Base-by-base conservation (phyloP, 2,888 invertebrate genomes). In the Tenodera sinensis region DNA sequence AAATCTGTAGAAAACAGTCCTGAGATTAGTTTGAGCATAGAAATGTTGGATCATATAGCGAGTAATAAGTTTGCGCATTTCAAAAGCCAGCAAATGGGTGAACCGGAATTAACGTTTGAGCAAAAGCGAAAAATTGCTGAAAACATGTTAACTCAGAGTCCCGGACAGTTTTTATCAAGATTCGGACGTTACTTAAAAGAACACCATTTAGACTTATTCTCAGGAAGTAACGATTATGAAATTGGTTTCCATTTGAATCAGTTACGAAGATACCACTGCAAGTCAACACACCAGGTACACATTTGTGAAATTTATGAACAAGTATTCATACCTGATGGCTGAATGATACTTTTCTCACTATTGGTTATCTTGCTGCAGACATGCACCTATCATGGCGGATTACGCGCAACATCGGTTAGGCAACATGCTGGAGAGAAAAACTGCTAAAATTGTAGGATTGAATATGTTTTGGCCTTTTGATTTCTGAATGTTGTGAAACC, bases 81-180 rank as follows among this genome's bases (percentile, higher is more conserved):
- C 92, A 97, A 97, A 94, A 97, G 96, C 92, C 97, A 98, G 92
- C 98, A 97, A 93, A 94, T 96, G 87, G 95, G 96, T 92, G 97
- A 98, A 92, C 95, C 95, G 0, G 97, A 98, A 92, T 92, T 98
- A 87, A 95, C 95, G 8, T 93, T 94, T 0, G 92, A 93, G 28
- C 97, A 98, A 91, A 98, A 97, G 93, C 94, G 95, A 91, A 92
- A 94, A 91, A 96, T 97, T 91, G 97, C 97, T 0, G 92, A 93
- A 87, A 94, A 95, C 28, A 92, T 97, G 15, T 96, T 96, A 90
- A 92, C 94, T 25, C 95, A 95, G 91, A 97, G 95, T 91, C 96
- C 96, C 25, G 94, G 95, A 15, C 94, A 94, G 71, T 98, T 98
- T 93, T 93, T 98, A 1, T 93, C 95, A 85, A 96, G 97, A 92